Evolutionary conservation across 1,140 invertebrate genomes (phyloP), one percentile per base, ranked within the genome.

Genomic region (Pseudobourletiella spinata): DNA sequence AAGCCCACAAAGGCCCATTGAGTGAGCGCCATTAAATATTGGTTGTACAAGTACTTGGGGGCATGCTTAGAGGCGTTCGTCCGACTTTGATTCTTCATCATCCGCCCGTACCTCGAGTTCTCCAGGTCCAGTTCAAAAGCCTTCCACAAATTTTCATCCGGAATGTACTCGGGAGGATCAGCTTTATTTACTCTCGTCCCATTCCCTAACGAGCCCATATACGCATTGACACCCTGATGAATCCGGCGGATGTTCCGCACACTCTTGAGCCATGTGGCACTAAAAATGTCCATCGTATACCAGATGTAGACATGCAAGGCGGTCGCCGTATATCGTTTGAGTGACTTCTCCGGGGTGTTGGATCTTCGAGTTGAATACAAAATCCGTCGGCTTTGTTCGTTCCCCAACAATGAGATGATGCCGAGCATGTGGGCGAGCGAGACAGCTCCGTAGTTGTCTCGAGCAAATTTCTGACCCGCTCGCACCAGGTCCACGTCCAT

Each of bases 1-100:
- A 70, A 55, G 2, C 75, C 76, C 16, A 76, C 71, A 61, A 78
- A 78, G 4, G 73, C 72, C 63, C 70, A 73, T 51, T 76, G 75
- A 2, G 76, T 76, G 8, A 75, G 43, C 1, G 70, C 66, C 73
- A 77, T 76, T 29, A 74, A 73, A 62, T 72, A 74, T 58, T 78
- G 76, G 50, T 63, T 52, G 28, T 30, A 57, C 2, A 50, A 25
- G 28, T 55, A 18, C 15, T 52, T 57, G 4, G 50, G 59, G 15
- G 35, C 4, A 3, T 16, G 16, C 22, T 28, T 42, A n/a, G 3
- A 56, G 46, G 6, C 6, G 14, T 18, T 18, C n/a, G 8, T 25
- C 4, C 4, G 48, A 20, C 6, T 11, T 22, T 46, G n/a, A 4
- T 20, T n/a, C 18, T 22, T 46, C 28, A 22, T 8, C 8, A 26